A percentile compares a stretch with the other conserved stretches of the same genome.
Conservation (phyloP, 1,140 invertebrate species). For the Prorops nasuta region DNA sequence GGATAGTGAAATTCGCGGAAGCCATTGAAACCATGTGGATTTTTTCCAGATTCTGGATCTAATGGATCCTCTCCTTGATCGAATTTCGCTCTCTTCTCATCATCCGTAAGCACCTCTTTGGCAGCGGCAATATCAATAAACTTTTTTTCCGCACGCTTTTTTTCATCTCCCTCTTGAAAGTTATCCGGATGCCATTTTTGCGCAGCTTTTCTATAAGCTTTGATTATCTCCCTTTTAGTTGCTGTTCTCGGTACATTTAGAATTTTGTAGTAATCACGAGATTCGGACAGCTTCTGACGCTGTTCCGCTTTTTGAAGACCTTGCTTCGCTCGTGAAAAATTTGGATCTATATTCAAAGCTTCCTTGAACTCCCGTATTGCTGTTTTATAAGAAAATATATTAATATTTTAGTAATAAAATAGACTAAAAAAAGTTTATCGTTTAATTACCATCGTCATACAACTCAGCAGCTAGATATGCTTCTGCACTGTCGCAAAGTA, state of each 20-base stretch:
- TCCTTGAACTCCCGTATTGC: slow-evolving; percentile 85
- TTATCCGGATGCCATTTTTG: slow-evolving; percentile 99
- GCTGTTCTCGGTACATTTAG: slow-evolving; percentile 83
- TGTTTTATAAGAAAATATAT: slow-evolving; percentile 40
- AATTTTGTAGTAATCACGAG: slow-evolving; percentile 98
- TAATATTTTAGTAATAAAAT: background rate
- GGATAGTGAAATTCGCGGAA: slow-evolving; percentile 83
- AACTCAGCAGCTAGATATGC: slow-evolving; percentile 87
- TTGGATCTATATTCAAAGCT: slow-evolving; percentile 82
- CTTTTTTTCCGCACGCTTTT: slow-evolving; percentile 94
- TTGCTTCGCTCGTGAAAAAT: slow-evolving; percentile 81
- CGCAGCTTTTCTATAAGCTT: slow-evolving; percentile 96
- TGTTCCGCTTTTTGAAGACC: slow-evolving; percentile 88
- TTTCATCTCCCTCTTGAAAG: slow-evolving; percentile 84
- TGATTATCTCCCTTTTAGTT: slow-evolving; percentile 88
- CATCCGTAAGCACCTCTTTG: slow-evolving; percentile 88
- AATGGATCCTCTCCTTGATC: slow-evolving; percentile 95
- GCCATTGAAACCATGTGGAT: slow-evolving; percentile 73
- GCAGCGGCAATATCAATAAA: slow-evolving; percentile 99
- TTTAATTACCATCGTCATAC: slow-evolving; percentile 89
- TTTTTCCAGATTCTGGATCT: slow-evolving; percentile 83
- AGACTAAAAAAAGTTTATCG: slow-evolving; percentile 5
- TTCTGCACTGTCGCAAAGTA: slow-evolving; percentile 90
- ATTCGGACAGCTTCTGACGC: slow-evolving; percentile 89
- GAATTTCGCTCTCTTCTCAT: slow-evolving; percentile 89